Evolutionary conservation across 2,113 vertebrate genomes (phyloP).

Genomic region (Hippocampus mohnikei): DNA sequence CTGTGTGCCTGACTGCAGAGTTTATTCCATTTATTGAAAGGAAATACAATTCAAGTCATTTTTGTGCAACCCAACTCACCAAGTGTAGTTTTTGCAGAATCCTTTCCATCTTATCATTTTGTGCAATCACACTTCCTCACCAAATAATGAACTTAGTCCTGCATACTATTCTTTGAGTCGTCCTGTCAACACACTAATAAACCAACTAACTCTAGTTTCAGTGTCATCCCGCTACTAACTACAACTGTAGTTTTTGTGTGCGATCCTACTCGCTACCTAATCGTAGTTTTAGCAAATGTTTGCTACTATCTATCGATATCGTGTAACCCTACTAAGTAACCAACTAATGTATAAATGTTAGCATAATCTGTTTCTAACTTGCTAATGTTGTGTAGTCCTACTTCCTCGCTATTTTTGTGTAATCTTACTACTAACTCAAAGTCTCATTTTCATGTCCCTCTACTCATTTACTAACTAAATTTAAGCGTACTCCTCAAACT

Average conservation of each 20-base stretch:
- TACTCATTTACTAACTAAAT: too few species aligned
- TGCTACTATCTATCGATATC: neutral
- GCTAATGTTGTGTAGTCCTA: neutral
- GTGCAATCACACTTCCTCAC: neutral
- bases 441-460: too few species aligned
- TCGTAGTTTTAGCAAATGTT: neutral
- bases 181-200: neutral
- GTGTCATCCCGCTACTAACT: neutral
- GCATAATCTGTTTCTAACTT: neutral
- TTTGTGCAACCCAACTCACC: neutral
- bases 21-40: neutral
- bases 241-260: neutral
- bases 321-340: neutral
- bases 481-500: too few species aligned
- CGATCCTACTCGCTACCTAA: too few species aligned
- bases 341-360: neutral
- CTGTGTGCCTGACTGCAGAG: neutral
- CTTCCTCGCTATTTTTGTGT: neutral
- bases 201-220: neutral
- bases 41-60: slow-evolving; percentile 14
- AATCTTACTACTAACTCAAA: neutral
- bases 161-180: too few species aligned
- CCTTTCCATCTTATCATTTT: neutral
- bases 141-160: neutral
- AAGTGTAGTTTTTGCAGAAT: neutral